Evolutionary conservation across 30 jellyfish, hydroid and myxozoan genomes (phyloP).

Genomic region (Hydractinia echinata): DNA sequence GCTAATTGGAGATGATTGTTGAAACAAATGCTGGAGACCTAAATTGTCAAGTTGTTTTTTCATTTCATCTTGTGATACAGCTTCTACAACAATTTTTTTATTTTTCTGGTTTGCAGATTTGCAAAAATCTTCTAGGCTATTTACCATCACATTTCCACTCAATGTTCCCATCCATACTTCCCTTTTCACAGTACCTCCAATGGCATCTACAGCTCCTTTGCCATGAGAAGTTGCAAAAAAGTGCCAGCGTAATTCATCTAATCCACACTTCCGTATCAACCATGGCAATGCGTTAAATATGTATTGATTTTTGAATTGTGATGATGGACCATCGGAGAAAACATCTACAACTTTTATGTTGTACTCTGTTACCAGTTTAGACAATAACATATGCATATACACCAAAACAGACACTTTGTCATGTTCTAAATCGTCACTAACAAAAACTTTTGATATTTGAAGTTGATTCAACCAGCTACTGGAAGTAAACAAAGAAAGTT

Average conservation of each 20-base stretch:
- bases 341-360: not conserved
- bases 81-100: not conserved
- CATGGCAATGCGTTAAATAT: not conserved
- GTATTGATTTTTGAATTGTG: not conserved
- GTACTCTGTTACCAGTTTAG: not conserved
- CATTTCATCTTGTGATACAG: constrained; percentile 3
- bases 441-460: not conserved
- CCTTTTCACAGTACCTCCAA: not conserved
- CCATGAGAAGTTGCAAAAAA: constrained; percentile 5
- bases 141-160: not conserved
- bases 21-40: not conserved
- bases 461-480: constrained; percentile 43
- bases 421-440: not conserved
- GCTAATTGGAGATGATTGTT: not conserved
- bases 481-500: constrained; percentile 17
- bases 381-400: constrained; percentile 1
- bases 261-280: not conserved
- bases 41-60: not conserved
- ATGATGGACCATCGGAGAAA: not conserved
- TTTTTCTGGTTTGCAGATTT: not conserved
- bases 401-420: constrained; percentile 4
- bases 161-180: not conserved
- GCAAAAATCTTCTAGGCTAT: not conserved
- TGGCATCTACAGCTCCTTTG: constrained; percentile 15
- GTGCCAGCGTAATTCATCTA: not conserved